These are phyloP conservation scores for Anser brachyrhynchus DNA, from an alignment of 2,113 vertebrate genomes.

Conservation along the genomic window DNA sequence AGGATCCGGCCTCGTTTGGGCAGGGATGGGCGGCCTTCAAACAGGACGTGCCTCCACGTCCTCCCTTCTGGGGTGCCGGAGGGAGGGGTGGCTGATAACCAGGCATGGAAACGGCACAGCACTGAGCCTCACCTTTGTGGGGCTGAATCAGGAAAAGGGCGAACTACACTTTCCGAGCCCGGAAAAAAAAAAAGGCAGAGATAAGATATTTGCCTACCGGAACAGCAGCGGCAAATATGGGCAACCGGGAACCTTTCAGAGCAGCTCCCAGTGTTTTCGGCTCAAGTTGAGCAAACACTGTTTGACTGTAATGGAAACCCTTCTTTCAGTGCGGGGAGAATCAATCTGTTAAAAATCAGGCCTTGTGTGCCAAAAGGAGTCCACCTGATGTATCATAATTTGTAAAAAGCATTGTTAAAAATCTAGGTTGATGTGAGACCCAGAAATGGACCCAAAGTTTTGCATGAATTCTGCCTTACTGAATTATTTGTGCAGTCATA, in stretches of 20 bases:
- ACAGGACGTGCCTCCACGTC: constrained; percentile 65
- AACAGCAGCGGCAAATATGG: constrained; percentile 22
- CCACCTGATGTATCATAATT: background rate
- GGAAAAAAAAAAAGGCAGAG: constrained; percentile 36
- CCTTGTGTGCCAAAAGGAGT: background rate
- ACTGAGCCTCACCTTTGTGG: constrained; percentile 45
- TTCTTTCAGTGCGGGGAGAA: background rate
- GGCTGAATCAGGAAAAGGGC: constrained; percentile 65
- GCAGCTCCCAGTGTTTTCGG: background rate
- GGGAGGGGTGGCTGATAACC: constrained; percentile 68
- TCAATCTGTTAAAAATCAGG: background rate
- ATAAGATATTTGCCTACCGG: constrained; percentile 52
- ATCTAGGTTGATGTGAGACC: background rate
- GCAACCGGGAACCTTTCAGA: constrained; percentile 16
- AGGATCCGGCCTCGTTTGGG: constrained; percentile 13
- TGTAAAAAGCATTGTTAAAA: background rate
- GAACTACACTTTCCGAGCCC: constrained; percentile 21
- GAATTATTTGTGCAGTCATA: background rate
- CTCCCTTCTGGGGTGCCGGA: constrained; percentile 57
- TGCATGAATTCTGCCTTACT: background rate
- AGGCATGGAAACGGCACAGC: constrained; percentile 60
- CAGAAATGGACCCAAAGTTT: background rate
- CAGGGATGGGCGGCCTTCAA: constrained; percentile 71
- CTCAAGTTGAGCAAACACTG: background rate
- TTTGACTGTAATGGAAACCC: background rate